Percentiles rank a stretch among this genome's conserved stretches.
Conservation (phyloP, 64 coral and sea anemone species). For the Porites australiensis region DNA sequence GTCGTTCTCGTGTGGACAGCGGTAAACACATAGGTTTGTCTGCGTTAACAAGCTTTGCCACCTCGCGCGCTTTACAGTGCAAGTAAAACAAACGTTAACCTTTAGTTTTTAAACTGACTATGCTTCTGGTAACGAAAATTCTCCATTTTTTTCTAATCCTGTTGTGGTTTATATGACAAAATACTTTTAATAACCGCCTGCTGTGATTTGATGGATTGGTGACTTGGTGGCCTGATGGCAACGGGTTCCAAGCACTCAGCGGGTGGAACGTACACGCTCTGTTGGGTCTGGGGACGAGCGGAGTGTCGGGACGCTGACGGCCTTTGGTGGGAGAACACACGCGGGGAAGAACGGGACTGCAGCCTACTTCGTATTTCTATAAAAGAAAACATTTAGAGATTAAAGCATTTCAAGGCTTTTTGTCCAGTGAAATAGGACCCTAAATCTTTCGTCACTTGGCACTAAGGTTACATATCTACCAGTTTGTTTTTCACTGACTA, state of each 20-base stretch:
- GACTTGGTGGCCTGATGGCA: constrained; percentile 94
- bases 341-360: constrained; percentile 92
- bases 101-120: neutral
- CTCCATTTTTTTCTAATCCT: constrained; percentile 13
- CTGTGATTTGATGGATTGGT: constrained; percentile 99
- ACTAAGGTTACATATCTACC: no score
- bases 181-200: constrained; percentile 96
- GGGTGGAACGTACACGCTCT: constrained; percentile 89
- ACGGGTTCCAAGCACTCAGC: constrained; percentile 70
- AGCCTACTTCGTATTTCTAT: constrained; percentile 95
- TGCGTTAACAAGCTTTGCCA: no score
- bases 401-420: no score
- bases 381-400: neutral
- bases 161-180: constrained; percentile 91
- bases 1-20: no score
- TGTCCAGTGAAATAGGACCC: no score
- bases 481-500: no score
- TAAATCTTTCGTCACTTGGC: no score
- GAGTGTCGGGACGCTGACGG: constrained; percentile 76
- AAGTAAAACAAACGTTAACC: no score
- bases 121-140: neutral
- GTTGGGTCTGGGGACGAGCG: constrained; percentile 78
- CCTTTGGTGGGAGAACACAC: constrained; percentile 93
- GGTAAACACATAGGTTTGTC: no score
- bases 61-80: no score